phyloP scores from a whole-genome alignment of 2,797 vertebrate species.

The Yasuhikotakia modesta region DNA sequence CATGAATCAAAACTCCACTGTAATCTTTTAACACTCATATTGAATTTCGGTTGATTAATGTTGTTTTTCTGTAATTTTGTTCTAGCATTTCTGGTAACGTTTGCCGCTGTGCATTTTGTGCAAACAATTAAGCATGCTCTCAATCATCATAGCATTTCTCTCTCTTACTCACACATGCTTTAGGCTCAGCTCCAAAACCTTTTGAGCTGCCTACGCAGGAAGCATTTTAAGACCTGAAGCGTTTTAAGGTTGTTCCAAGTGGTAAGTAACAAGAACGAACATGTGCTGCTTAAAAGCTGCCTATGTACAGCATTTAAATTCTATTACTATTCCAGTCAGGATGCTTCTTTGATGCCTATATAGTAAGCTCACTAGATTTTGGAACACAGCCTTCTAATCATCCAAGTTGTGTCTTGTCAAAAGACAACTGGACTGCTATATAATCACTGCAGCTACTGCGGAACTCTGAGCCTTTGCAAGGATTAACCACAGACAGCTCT shows the following conservation, averaged over 20 bases:
- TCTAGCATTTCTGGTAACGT: too few species aligned
- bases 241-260: too few species aligned
- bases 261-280: too few species aligned
- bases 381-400: background rate
- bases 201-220: too few species aligned
- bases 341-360: background rate
- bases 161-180: background rate
- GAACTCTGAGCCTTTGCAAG: background rate
- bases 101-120: background rate
- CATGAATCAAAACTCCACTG: background rate
- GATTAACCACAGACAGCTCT: slow-evolving; percentile 5
- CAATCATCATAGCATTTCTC: background rate
- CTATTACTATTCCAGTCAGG: background rate
- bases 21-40: background rate
- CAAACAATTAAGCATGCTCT: background rate
- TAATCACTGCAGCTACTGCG: background rate
- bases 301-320: background rate
- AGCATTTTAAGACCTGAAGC: background rate
- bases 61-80: slow-evolving; percentile 2
- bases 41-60: background rate
- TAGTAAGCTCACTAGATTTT: background rate
- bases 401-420: background rate
- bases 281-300: background rate
- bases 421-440: background rate
- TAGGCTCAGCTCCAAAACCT: background rate